Percentiles rank a stretch among this genome's conserved stretches.
phyloP scores from a whole-genome alignment of 1,140 invertebrate genomes.

The Tetragnatha versicolor region DNA sequence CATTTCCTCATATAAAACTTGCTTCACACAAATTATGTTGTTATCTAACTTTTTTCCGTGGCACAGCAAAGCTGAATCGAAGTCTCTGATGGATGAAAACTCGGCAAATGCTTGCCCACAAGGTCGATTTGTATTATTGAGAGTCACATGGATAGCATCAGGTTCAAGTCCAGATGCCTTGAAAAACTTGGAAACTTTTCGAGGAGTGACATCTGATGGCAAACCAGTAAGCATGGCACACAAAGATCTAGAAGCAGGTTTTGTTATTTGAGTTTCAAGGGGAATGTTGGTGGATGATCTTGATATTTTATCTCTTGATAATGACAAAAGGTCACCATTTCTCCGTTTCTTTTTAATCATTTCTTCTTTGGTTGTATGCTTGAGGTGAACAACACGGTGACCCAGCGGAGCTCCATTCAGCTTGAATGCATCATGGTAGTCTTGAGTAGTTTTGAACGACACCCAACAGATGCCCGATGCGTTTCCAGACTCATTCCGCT shows the following conservation, averaged over 20 bases:
- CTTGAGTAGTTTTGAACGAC: conserved; percentile 75
- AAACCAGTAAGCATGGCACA: conserved; percentile 38
- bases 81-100: conserved; percentile 18
- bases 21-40: conserved; percentile 37
- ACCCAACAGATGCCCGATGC: conserved; percentile 73
- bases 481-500: conserved; percentile 69
- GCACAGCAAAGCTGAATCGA: conserved; percentile 30
- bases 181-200: conserved; percentile 11
- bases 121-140: conserved; percentile 18
- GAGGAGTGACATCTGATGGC: conserved; percentile 7
- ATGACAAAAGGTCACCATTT: not conserved
- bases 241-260: too few species aligned
- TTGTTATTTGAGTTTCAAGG: too few species aligned
- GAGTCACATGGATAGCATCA: conserved; percentile 18
- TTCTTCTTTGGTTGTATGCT: conserved; percentile 46
- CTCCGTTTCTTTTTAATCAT: conserved; percentile 33
- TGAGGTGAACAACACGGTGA: conserved; percentile 58
- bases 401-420: conserved; percentile 59
- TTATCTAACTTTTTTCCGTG: conserved; percentile 14
- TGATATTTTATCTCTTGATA: not conserved
- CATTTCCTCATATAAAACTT: conserved; percentile 49
- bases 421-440: conserved; percentile 64
- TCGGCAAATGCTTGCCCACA: conserved; percentile 31
- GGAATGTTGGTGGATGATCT: too few species aligned
- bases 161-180: not conserved